Evolutionary conservation across 2,888 invertebrate species (phyloP), one percentile per base, ranked within the genome.

Genomic region (Drosophila suboccidentalis): DNA sequence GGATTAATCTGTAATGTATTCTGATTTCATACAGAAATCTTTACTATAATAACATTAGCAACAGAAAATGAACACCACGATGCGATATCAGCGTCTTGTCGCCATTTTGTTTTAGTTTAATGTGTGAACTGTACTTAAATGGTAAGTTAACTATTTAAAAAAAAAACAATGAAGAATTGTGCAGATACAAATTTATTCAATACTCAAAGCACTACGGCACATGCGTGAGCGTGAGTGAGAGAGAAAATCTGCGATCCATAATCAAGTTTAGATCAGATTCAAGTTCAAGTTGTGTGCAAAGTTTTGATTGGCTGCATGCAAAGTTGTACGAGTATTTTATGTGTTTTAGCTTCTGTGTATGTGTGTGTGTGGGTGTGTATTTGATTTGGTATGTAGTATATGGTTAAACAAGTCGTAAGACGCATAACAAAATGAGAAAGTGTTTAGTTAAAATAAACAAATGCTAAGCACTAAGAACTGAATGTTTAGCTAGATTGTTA

Each of bases 341-440:
- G 11, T 15, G 22, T 53, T 47, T n/a, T 41, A 47, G 47, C 46
- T 64, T 62, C 36, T 59, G 39, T 74, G 15, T 32, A 36, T 60
- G 49, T 55, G 13, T 69, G 39, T 39, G 19, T 36, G 43, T 72
- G 53, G 5, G 32, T 49, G 32, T 66, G 38, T 60, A 29, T 46
- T 8, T 61, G 44, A 22, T 4, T 62, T 13, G 26, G 32, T 71
- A 50, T 65, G 38, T 65, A 46, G 58, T 53, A 44, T 64, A 46
- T 66, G 39, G 44, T 39, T 63, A 60, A 75, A 78, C 68, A 72
- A 68, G 76, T 80, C 75, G 50, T 71, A 55, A 83, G 68, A 73
- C 71, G 84, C 83, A 83, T 81, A 80, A 75, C 80, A 82, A 82
- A 78, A 78, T 80, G 62, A 80, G 74, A 74, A 78, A 59, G 71